These are phyloP conservation scores for Tachuris rubrigastra DNA, from an alignment of 2,113 vertebrate genomes.

Conservation along the genomic window DNA sequence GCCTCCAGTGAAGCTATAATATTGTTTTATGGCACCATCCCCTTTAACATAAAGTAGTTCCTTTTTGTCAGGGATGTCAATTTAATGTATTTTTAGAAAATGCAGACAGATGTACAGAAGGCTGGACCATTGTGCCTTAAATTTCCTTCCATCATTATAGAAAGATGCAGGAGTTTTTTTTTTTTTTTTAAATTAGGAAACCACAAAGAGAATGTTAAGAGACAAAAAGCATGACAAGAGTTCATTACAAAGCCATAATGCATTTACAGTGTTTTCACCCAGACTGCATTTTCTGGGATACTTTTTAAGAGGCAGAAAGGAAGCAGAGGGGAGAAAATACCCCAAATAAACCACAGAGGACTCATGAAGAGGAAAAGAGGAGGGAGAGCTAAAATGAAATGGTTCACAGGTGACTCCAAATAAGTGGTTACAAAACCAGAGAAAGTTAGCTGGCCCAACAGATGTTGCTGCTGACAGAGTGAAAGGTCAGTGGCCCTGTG, in stretches of 20 bases:
- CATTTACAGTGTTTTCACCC: not conserved
- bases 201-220: slow-evolving; percentile 4
- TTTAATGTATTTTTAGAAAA: slow-evolving; percentile 36
- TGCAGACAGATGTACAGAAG: not conserved
- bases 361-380: not conserved
- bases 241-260: not conserved
- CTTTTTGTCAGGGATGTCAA: not conserved
- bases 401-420: not conserved
- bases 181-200: not conserved
- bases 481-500: not conserved
- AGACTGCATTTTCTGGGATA: not conserved
- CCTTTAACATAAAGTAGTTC: not conserved
- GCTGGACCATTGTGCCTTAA: not conserved
- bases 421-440: not conserved
- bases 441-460: not conserved
- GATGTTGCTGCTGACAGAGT: not conserved
- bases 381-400: not conserved
- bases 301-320: not conserved
- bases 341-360: not conserved
- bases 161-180: not conserved
- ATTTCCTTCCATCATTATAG: not conserved
- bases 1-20: not conserved
- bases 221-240: not conserved
- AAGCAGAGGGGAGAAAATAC: not conserved
- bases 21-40: not conserved